Conservation (phyloP, 1,140 invertebrate species). For the Eumaeus atala region DNA sequence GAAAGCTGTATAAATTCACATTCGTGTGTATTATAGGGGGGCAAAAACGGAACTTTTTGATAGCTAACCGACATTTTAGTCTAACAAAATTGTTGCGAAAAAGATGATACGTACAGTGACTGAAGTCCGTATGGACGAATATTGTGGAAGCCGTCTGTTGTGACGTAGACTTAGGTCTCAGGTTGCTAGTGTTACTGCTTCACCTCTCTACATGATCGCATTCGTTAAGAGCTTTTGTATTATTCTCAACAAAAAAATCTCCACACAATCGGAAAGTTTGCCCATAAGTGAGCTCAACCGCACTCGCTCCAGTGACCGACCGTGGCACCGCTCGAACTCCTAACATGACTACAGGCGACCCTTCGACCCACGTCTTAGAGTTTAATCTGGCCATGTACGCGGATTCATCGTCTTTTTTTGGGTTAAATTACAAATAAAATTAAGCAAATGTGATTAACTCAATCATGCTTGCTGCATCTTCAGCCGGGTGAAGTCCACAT, state of each 20-base stretch:
- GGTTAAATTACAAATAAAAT: too few relatives aligned
- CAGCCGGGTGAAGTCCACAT: too few relatives aligned
- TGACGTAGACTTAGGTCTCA: slow-evolving; percentile 1
- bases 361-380: slow-evolving; percentile 30
- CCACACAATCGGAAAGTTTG: slow-evolving; percentile 24
- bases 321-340: slow-evolving; percentile 29
- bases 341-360: slow-evolving; percentile 44
- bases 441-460: too few relatives aligned
- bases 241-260: slow-evolving; percentile 25
- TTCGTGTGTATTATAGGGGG: too few relatives aligned
- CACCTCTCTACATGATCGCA: slow-evolving; percentile 12
- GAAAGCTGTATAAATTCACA: too few relatives aligned
- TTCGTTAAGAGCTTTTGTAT: slow-evolving; percentile 1
- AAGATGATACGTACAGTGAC: slow-evolving; percentile 25
- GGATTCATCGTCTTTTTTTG: too few relatives aligned
- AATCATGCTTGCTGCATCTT: too few relatives aligned
- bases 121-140: slow-evolving; percentile 28
- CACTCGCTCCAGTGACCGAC: slow-evolving; percentile 26
- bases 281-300: slow-evolving; percentile 32
- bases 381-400: slow-evolving; percentile 31
- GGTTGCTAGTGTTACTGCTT: neutral
- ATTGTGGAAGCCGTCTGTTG: slow-evolving; percentile 7
- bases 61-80: too few relatives aligned
- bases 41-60: too few relatives aligned
- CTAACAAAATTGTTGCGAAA: slow-evolving; percentile 26